Percentiles rank a stretch among this genome's conserved stretches.
Conservation (phyloP, 2,113 vertebrate species). For the Paralichthys olivaceus region DNA sequence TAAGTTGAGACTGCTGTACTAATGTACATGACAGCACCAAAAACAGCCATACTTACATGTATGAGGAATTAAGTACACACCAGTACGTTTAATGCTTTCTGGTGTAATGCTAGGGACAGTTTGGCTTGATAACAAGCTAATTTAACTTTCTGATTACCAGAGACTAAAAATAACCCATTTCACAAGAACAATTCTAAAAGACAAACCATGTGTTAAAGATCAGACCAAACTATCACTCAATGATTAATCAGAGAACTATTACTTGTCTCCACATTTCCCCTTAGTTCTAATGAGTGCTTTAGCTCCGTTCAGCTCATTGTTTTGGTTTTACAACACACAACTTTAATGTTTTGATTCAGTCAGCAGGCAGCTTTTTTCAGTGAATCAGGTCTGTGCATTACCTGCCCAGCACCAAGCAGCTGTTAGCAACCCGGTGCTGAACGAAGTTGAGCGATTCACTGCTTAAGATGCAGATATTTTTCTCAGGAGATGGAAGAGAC, state of each 20-base stretch:
- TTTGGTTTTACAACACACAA: too few relatives aligned
- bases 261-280: too few relatives aligned
- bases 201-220: too few relatives aligned
- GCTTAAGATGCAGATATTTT: not conserved
- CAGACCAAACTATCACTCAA: too few relatives aligned
- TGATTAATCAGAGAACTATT: too few relatives aligned
- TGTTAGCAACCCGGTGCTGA: not conserved
- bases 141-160: not conserved
- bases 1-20: conserved; percentile 60
- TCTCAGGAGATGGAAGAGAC: too few relatives aligned
- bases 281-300: too few relatives aligned
- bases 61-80: conserved; percentile 15
- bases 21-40: conserved; percentile 49
- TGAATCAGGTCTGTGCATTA: not conserved
- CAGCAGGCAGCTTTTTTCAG: too few relatives aligned
- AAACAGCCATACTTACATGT: conserved; percentile 31
- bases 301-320: too few relatives aligned
- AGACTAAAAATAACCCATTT: too few relatives aligned
- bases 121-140: conserved; percentile 8
- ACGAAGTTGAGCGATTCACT: not conserved
- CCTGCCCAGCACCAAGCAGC: not conserved
- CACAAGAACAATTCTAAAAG: too few relatives aligned
- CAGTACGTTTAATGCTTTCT: conserved; percentile 8
- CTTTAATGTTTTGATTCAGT: not conserved
- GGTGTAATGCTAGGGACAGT: not conserved